phyloP scores from a whole-genome alignment of 92 coral and sea anemone species.

The Parazoanthus darwini region DNA sequence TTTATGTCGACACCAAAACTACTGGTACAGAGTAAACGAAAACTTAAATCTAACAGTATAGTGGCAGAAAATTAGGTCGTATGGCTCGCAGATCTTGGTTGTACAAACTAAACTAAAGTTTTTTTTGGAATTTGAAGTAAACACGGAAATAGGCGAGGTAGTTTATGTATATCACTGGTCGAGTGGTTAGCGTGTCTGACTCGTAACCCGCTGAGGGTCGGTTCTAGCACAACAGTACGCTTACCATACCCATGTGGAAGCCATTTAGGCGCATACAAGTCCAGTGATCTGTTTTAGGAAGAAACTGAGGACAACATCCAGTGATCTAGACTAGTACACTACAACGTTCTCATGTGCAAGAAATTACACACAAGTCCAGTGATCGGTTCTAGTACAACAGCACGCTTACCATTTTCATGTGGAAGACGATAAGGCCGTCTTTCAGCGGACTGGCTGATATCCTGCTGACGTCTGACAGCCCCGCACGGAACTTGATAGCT shows the following conservation, averaged over 20 bases:
- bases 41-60: too few species aligned
- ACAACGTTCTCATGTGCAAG: conserved; percentile 83
- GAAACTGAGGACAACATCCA: neutral
- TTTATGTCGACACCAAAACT: too few species aligned
- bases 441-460: conserved; percentile 86
- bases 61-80: too few species aligned
- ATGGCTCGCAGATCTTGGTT: too few species aligned
- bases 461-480: conserved; percentile 75
- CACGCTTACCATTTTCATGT: conserved; percentile 71
- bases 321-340: neutral
- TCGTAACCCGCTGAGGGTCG: neutral
- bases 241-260: conserved; percentile 74
- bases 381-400: neutral
- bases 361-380: neutral
- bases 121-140: too few species aligned
- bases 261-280: neutral
- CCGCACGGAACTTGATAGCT: conserved; percentile 70
- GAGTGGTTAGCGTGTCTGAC: too few species aligned
- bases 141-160: too few species aligned
- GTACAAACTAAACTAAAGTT: too few species aligned
- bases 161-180: too few species aligned
- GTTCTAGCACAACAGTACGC: neutral
- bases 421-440: conserved; percentile 66
- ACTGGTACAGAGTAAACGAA: too few species aligned
- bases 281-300: neutral